phyloP scores from a whole-genome alignment of 2,797 vertebrate species.

The Stomatorhinus walkeri region DNA sequence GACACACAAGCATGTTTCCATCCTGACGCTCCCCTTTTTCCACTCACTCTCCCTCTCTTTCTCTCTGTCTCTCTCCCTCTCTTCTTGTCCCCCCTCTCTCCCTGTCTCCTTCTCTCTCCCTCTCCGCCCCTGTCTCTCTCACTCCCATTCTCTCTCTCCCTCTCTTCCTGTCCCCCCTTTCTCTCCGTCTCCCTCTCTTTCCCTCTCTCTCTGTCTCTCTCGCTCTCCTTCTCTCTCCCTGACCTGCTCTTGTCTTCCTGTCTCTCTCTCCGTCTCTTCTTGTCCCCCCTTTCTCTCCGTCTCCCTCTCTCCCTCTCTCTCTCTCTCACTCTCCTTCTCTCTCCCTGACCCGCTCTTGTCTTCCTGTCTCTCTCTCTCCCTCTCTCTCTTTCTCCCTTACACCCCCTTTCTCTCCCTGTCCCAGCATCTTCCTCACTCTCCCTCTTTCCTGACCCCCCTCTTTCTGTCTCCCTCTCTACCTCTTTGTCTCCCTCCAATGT shows the following conservation, averaged over 20 bases:
- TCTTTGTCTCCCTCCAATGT: not conserved
- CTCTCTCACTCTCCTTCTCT: not conserved
- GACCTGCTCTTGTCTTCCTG: too few relatives aligned
- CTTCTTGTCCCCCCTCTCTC: not conserved
- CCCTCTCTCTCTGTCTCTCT: not conserved
- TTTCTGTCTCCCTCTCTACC: not conserved
- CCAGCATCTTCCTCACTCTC: too few relatives aligned
- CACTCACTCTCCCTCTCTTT: not conserved
- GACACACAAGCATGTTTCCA: constrained; percentile 20
- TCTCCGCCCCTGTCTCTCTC: not conserved
- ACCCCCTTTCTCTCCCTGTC: too few relatives aligned
- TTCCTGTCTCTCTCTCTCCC: not conserved
- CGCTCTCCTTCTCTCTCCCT: not conserved
- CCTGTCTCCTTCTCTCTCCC: not conserved
- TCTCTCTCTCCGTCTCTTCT: not conserved
- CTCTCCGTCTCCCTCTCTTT: not conserved
- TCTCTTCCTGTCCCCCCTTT: not conserved
- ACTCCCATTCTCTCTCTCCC: not conserved
- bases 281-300: not conserved
- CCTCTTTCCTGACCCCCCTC: not conserved
- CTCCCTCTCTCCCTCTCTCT: not conserved
- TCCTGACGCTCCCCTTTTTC: not conserved
- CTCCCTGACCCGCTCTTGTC: too few relatives aligned
- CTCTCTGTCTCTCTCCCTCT: not conserved
- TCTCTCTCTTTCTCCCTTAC: not conserved